These are phyloP conservation scores for Marmota monax DNA, from an alignment of 2,113 vertebrate genomes.

Conservation along the genomic window DNA sequence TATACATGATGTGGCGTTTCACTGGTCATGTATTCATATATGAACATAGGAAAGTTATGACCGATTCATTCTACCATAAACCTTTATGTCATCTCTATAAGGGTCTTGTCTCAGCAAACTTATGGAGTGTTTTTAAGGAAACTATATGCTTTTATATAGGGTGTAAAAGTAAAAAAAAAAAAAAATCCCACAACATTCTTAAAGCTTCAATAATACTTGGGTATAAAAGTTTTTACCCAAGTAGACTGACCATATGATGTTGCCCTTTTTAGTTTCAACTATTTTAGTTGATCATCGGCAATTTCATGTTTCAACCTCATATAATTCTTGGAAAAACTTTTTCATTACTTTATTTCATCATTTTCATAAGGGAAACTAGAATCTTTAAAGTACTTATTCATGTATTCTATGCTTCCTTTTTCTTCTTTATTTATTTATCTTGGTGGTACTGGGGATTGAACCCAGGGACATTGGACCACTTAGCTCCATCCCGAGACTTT, in stretches of 20 bases:
- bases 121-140: neutral
- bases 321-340: neutral
- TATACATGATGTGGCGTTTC: no score
- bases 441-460: no score
- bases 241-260: neutral
- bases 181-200: neutral
- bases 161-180: neutral
- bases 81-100: accelerated
- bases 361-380: neutral
- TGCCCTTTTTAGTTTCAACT: neutral
- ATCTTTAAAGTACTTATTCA: neutral
- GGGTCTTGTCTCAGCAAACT: neutral
- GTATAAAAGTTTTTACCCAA: neutral
- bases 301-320: neutral
- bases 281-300: neutral
- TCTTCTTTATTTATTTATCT: no score
- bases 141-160: neutral
- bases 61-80: neutral
- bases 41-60: no score
- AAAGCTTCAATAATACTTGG: neutral
- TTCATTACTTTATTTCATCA: neutral
- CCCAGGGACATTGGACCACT: no score
- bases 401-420: neutral
- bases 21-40: no score
- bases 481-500: no score